A percentile compares a stretch with the other conserved stretches of the same genome.
Conservation (phyloP, 2,888 invertebrate species). For the Polydrusus cervinus region DNA sequence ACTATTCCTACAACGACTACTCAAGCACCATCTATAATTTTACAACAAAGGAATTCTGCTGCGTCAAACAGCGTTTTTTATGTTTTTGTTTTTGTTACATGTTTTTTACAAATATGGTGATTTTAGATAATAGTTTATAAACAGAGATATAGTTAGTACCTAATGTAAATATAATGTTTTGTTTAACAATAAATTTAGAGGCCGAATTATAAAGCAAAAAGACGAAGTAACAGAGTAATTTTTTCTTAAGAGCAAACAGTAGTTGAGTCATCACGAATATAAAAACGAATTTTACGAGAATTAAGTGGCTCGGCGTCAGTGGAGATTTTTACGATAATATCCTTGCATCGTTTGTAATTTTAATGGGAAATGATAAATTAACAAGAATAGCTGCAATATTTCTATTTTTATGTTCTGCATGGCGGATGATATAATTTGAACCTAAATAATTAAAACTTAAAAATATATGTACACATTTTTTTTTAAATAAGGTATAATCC, state of each 20-base stretch:
- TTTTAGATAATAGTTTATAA: constrained; percentile 52
- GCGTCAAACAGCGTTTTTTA: constrained; percentile 29
- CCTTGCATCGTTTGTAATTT: no score
- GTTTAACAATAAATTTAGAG: constrained; percentile 10
- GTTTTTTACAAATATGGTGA: constrained; percentile 47
- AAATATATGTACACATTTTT: no score
- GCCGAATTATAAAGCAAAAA: constrained; percentile 13
- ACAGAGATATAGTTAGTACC: constrained; percentile 8
- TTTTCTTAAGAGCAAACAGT: background rate
- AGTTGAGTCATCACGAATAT: no score
- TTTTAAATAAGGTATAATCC: no score
- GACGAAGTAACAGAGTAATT: background rate
- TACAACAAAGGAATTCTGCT: constrained; percentile 47
- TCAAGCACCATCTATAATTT: constrained; percentile 66
- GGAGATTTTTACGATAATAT: no score
- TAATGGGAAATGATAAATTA: no score
- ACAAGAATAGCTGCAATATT: no score
- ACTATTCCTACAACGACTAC: constrained; percentile 64
- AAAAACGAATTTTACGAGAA: no score
- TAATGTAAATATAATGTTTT: constrained; percentile 38
- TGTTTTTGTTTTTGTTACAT: constrained; percentile 40
- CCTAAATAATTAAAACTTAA: no score
- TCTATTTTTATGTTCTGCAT: no score
- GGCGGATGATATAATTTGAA: no score
- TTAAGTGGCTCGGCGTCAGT: no score